phyloP scores from a whole-genome alignment of 2,113 vertebrate species.

The Pseudonaja textilis region DNA sequence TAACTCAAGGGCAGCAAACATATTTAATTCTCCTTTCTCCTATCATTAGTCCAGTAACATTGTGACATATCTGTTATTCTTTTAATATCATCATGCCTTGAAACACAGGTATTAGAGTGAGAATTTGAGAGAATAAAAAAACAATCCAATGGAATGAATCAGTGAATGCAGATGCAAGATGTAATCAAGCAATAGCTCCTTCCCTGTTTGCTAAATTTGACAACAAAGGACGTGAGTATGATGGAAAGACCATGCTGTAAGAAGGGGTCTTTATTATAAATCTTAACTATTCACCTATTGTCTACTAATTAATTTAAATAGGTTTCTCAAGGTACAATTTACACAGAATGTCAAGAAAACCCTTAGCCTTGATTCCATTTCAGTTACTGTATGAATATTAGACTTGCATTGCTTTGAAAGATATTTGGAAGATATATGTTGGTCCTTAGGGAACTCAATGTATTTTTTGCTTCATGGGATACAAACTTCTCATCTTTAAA shows the following conservation, averaged over 20 bases:
- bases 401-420: not conserved
- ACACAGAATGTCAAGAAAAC: not conserved
- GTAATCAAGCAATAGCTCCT: constrained; percentile 1
- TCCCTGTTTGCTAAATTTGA: not conserved
- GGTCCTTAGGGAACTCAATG: not conserved
- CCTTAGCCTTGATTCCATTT: not conserved
- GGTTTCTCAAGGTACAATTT: not conserved
- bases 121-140: not conserved
- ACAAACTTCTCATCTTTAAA: not conserved
- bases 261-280: not conserved
- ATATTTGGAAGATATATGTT: not conserved
- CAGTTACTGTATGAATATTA: not conserved
- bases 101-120: not conserved
- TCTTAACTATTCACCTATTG: not conserved
- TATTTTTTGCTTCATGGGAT: not conserved
- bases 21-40: not conserved
- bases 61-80: not conserved
- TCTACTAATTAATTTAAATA: not conserved
- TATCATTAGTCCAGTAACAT: not conserved
- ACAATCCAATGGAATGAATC: not conserved
- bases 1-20: not conserved
- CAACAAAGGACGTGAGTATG: not conserved
- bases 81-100: not conserved
- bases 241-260: not conserved
- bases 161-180: not conserved